Evolutionary conservation across 1,140 invertebrate genomes (phyloP), one percentile per base, ranked within the genome.

Genomic region (Cyclargus thomasi): DNA sequence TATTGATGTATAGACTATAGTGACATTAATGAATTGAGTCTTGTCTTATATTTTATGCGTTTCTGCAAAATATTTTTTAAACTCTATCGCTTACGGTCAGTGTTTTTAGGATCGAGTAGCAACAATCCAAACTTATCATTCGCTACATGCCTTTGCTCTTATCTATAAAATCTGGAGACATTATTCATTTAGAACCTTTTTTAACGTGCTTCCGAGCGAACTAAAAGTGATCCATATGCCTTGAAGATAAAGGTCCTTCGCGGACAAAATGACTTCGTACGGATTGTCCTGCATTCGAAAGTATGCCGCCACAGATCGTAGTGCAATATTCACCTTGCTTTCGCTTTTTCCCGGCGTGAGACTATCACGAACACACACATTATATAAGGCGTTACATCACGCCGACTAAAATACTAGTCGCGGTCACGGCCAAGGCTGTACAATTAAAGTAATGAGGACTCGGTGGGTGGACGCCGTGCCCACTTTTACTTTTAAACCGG

Each of bases 401-500:
- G 74, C 79, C 78, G 74, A 78, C 86, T 87, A 89, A 87, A 89
- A 88, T 88, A 84, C 85, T 85, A 81, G 76, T 71, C 75, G 72
- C 85, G 86, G 86, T 89, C 86, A 89, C 82, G 85, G 86, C 86
- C 86, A 89, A 89, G 86, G 86, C 85, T 86, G 65, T 47, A 82
- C 86, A 89, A 89, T 89, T 86, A 86, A 80, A 70, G 86, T 82
- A 88, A 86, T 85, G 86, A 89, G 85, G 85, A 86, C 86, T 88
- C 83, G 82, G 85, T 86, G 85, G 86, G 86, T 88, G 85, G 85
- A 89, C 78, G 72, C 71, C 74, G 77, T 72, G 73, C 77, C 79
- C 80, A 87, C 85, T 89, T 88, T 89, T 89, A 89, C 86, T 89
- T 86, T 85, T 82, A 79, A 86, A 85, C 84, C 84, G 84, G 85